Percentiles rank a stretch among this genome's conserved stretches.
Conservation (phyloP, 2,888 invertebrate species). For the Allygus modestus region DNA sequence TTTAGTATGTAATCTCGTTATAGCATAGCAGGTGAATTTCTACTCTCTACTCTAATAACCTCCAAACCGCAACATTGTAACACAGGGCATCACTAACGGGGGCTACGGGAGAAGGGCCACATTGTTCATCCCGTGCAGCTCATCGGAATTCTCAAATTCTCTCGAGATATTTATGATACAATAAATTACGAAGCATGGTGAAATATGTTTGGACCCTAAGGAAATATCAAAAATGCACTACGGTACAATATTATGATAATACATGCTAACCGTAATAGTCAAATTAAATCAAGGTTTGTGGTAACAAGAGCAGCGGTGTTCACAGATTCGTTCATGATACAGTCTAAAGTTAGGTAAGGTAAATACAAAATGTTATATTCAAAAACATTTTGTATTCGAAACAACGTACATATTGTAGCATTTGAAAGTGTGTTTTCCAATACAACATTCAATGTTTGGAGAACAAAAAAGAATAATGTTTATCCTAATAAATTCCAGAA, state of each 20-base stretch:
- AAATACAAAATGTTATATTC: no score
- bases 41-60: slow-evolving; percentile 1
- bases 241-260: slow-evolving; percentile 62
- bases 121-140: slow-evolving; percentile 31
- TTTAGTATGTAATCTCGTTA: no score
- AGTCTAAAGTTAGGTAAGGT: no score
- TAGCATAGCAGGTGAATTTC: not conserved
- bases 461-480: no score
- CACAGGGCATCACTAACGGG: slow-evolving; percentile 1
- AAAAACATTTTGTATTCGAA: no score
- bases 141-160: slow-evolving; percentile 48
- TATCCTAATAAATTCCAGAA: no score
- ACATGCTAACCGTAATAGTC: slow-evolving; percentile 34
- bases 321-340: no score
- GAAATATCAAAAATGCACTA: slow-evolving; percentile 66
- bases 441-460: no score
- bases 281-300: not conserved
- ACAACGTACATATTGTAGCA: no score
- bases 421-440: no score
- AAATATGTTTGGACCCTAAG: slow-evolving; percentile 64
- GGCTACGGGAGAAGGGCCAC: slow-evolving; percentile 1
- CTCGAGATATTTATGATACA: slow-evolving; percentile 50
- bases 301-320: not conserved
- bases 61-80: slow-evolving; percentile 15
- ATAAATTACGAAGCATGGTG: slow-evolving; percentile 62